Percentiles rank a stretch among this genome's conserved stretches.
Conservation (phyloP, 2,797 vertebrate genomes). For the Enteromius unitaeniatus region DNA sequence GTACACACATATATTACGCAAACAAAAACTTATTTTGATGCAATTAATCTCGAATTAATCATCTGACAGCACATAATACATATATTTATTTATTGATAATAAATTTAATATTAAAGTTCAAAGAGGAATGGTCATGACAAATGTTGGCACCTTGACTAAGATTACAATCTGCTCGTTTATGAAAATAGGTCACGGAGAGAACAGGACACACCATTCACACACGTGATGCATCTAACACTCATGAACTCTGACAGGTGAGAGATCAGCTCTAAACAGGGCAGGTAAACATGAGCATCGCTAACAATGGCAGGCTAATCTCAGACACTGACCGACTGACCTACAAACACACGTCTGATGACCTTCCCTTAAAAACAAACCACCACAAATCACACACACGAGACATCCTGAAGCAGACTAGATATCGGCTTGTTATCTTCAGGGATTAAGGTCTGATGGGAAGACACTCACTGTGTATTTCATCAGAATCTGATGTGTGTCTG, state of each 20-base stretch:
- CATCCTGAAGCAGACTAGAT: not conserved
- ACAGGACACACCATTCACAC: not conserved
- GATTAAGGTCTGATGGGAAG: not conserved
- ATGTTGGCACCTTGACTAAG: too few relatives aligned
- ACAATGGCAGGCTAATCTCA: slow-evolving; percentile 19
- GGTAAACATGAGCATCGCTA: slow-evolving; percentile 18
- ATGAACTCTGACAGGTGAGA: slow-evolving; percentile 19
- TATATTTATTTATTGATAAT: too few relatives aligned
- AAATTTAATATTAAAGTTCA: not conserved
- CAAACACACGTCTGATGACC: not conserved
- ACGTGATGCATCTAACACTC: not conserved
- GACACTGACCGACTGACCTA: slow-evolving; percentile 40
- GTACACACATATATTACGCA: too few relatives aligned
- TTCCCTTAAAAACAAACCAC: not conserved
- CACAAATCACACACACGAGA: not conserved
- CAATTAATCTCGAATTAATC: too few relatives aligned
- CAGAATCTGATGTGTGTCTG: not conserved
- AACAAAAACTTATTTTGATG: too few relatives aligned
- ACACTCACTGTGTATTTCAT: not conserved
- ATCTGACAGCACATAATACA: too few relatives aligned
- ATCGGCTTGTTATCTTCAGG: not conserved
- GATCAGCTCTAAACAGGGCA: slow-evolving; percentile 8
- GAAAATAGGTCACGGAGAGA: not conserved
- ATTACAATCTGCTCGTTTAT: not conserved
- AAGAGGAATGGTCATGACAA: not conserved